Conservation (phyloP, 92 coral and sea anemone species). For the Scolanthus callimorphus region DNA sequence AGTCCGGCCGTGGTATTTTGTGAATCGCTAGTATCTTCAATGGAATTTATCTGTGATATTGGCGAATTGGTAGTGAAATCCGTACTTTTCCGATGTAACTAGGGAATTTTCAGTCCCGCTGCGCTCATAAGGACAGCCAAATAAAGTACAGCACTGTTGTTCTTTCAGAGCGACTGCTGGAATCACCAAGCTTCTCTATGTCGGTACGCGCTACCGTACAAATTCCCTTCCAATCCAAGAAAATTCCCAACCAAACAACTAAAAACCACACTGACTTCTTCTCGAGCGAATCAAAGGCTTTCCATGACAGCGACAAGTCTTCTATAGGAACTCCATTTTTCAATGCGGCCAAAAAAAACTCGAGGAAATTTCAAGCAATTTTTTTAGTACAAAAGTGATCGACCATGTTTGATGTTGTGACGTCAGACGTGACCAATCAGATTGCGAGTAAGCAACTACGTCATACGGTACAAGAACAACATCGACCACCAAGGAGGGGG, state of each 20-base stretch:
- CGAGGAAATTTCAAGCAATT: background rate
- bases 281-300: background rate
- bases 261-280: background rate
- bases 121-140: too few relatives aligned
- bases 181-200: background rate
- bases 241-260: background rate
- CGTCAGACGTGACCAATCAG: constrained; percentile 85
- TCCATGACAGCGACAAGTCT: background rate
- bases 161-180: too few relatives aligned
- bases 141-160: too few relatives aligned
- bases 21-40: too few relatives aligned
- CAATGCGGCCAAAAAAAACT: background rate
- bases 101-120: too few relatives aligned
- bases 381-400: constrained; percentile 20
- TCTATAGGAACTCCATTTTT: background rate
- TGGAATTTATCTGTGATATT: too few relatives aligned
- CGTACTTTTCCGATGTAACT: too few relatives aligned
- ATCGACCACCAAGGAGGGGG: too few relatives aligned
- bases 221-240: background rate
- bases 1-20: too few relatives aligned
- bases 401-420: constrained; percentile 82
- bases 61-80: too few relatives aligned
- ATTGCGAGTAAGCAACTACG: constrained; percentile 15
- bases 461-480: constrained; percentile 12
- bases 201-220: background rate